phyloP scores from a whole-genome alignment of 1,140 invertebrate species.

The Trichonephila clavata region DNA sequence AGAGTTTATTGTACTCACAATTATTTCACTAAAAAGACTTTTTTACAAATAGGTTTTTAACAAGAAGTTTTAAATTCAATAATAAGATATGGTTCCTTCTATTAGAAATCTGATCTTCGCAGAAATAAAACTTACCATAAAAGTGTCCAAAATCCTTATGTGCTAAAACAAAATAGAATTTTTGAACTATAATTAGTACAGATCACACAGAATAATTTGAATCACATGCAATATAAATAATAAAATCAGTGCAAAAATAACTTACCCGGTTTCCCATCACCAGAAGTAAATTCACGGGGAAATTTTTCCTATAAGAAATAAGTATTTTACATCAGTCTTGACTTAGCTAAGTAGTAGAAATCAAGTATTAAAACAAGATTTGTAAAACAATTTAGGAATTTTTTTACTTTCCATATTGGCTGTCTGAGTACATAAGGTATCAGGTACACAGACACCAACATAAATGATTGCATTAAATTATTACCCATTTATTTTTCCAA shows the following conservation, averaged over 20 bases:
- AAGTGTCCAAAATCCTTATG: constrained; percentile 98
- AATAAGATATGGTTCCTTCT: neutral
- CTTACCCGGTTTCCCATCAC: constrained; percentile 89
- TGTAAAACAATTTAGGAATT: too few relatives aligned
- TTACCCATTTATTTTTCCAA: neutral
- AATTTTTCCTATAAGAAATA: constrained; percentile 86
- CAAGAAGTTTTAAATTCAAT: too few relatives aligned
- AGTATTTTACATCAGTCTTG: neutral
- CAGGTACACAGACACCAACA: too few relatives aligned
- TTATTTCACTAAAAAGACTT: too few relatives aligned
- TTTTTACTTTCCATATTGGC: too few relatives aligned
- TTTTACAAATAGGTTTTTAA: too few relatives aligned
- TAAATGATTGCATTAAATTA: too few relatives aligned
- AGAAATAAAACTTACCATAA: constrained; percentile 85
- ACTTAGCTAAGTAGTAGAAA: neutral
- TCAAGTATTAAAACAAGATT: neutral
- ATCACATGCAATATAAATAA: too few relatives aligned
- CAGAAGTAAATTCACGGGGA: constrained; percentile 96
- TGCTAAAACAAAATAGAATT: constrained; percentile 81
- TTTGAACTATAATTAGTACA: neutral
- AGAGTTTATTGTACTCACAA: too few relatives aligned
- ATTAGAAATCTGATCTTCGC: neutral
- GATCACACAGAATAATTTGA: too few relatives aligned
- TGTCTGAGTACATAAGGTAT: too few relatives aligned
- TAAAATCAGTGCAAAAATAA: neutral